These are phyloP conservation scores for Proctacanthus coquilletti DNA, from an alignment of 1,140 invertebrate genomes.

Conservation along the genomic window DNA sequence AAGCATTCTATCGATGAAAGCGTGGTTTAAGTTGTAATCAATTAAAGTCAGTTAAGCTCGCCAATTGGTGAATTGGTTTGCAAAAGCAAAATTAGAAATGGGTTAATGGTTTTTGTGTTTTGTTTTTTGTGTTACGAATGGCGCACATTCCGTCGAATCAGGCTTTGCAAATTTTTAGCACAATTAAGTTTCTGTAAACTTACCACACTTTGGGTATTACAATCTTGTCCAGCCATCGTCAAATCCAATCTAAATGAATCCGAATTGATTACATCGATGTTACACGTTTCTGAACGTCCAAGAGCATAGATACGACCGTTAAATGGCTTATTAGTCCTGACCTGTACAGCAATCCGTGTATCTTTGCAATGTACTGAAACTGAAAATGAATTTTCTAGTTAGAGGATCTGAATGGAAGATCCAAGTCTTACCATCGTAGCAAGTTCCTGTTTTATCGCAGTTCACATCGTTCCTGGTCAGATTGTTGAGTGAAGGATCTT, in stretches of 20 bases:
- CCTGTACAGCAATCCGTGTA: conserved; percentile 81
- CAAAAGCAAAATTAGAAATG: no score
- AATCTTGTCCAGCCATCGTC: conserved; percentile 85
- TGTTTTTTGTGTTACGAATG: no score
- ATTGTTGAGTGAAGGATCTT: conserved; percentile 52
- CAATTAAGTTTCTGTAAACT: no score
- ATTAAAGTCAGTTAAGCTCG: no score
- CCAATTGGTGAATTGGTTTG: no score
- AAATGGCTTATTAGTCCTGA: conserved; percentile 83
- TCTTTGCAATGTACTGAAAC: conserved; percentile 90
- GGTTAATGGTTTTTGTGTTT: no score
- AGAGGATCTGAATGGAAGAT: no score
- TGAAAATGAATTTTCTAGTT: no score
- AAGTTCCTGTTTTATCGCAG: conserved; percentile 87
- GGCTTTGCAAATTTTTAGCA: conserved; percentile 2
- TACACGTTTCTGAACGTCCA: conserved; percentile 85
- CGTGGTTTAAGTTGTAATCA: no score
- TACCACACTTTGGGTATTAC: conserved; percentile 82
- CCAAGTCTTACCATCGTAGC: conserved; percentile 63
- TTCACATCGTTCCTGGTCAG: conserved; percentile 62
- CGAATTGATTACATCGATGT: conserved; percentile 83
- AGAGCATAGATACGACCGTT: conserved; percentile 87
- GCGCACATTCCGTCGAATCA: background rate
- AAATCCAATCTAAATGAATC: conserved; percentile 82
- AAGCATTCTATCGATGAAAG: no score